Evolutionary conservation across 2,113 vertebrate genomes (phyloP), one percentile per base, ranked within the genome.

Genomic region (Mormoops blainvillei): DNA sequence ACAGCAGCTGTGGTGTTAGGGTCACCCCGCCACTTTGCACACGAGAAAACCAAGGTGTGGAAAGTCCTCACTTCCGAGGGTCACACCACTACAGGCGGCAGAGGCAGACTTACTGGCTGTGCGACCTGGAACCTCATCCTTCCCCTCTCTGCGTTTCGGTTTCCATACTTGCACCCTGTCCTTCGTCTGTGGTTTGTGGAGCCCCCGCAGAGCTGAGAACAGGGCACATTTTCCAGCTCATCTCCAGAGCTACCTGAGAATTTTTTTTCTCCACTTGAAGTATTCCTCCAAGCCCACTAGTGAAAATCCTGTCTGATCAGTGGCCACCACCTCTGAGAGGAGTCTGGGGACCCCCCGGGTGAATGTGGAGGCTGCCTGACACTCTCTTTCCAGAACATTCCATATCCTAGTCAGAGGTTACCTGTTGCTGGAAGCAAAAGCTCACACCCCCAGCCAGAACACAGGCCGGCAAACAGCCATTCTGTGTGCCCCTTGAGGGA

Each of bases 391-490:
- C 31, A 65, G n/a, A 81, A 45, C 24, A 31, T 26, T 68, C 22
- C 43, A 50, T 7, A 3, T 28, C 41, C 54, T 18, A 7, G n/a
- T 50, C 20, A 38, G 28, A 11, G 31, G 50, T 19, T 8, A 18
- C 65, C 22, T 65, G 4, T 45, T 43, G 16, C 78, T 41, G 36
- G 26, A 91, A 18, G 24, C 2, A 52, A 48, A 31, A 48, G 11
- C 7, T 28, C n/a, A 43, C 22, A 5, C 2, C 15, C 61, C 36
- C n/a, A 41, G 26, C 48, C 18, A 0, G 8, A 26, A 15, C 24
- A 4, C 3, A 4, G 12, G 36, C n/a, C 9, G 43, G 6, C 54
- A 22, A 4, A 26, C 1, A 0, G 36, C 33, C 18, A 0, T 15
- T 18, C 10, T 4, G 1, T 5, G 13, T 3, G 7, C 13, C 38